These are phyloP conservation scores for Burhinus oedicnemus DNA, from an alignment of 2,113 vertebrate genomes.

Conservation along the genomic window DNA sequence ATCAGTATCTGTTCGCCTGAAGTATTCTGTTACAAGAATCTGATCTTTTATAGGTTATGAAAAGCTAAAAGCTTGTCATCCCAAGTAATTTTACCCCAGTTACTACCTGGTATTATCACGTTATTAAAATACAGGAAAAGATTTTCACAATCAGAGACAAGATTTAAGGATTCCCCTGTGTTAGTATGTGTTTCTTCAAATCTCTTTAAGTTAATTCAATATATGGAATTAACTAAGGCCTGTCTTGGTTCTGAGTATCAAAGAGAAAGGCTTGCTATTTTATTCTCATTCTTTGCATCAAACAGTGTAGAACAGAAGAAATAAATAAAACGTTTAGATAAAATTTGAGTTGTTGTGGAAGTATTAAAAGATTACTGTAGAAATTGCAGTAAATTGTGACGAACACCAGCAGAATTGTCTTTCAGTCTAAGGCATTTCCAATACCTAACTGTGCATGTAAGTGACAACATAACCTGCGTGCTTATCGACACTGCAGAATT, in stretches of 20 bases:
- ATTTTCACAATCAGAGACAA: not conserved
- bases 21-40: not conserved
- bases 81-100: not conserved
- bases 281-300: not conserved
- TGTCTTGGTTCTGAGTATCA: not conserved
- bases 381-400: not conserved
- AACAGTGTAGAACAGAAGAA: not conserved
- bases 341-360: not conserved
- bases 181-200: not conserved
- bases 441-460: fast-evolving
- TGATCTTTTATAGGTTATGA: not conserved
- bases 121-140: not conserved
- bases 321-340: not conserved
- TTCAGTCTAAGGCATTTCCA: not conserved
- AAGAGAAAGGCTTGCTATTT: not conserved
- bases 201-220: not conserved
- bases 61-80: not conserved
- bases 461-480: not conserved
- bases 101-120: not conserved
- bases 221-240: not conserved
- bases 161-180: not conserved
- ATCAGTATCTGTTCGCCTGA: not conserved
- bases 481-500: not conserved
- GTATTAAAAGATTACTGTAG: not conserved
- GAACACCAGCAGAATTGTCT: not conserved